Base-by-base conservation (phyloP, 2,797 vertebrate genomes). In the Rhabdomys pumilio region DNA sequence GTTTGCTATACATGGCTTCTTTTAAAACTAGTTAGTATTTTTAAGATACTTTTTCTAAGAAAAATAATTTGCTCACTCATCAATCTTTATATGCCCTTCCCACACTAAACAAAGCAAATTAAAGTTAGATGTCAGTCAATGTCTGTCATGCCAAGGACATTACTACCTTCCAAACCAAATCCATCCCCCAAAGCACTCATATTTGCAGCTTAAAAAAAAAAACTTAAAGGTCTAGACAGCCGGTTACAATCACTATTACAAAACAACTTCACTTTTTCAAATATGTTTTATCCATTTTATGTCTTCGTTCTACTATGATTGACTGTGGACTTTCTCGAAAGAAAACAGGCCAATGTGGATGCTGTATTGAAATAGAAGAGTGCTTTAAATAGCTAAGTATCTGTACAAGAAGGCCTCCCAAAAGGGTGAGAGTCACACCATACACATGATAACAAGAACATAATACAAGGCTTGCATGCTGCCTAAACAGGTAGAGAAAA, bases 191-290 rank as follows among this genome's bases (percentile, higher is more conserved):
- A 79, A 93, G 77, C 3, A 93, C 76, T 57, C 65, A 96, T 8
- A 93, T 72, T 61, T 92, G 20, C 4, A 89, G n/a, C 34, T 47
- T 93, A 11, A 50, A 73, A 90, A 73, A 90, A 89, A 97, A 93
- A 92, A 76, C 61, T 89, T 1, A 20, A 50, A 97, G 94, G 34
- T 85, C 47, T 41, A 55, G 29, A 84, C 2, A 94, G 53, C 29
- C 82, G 2, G 67, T 24, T 85, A 72, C 22, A 91, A 96, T 92
- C 67, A 92, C 0, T 34, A 87, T 82, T 88, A 77, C 31, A 79
- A 94, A 96, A 93, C 91, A 93, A 91, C 15, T 9, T 17, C 44
- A 79, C 29, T 41, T 95, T 96, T 86, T 89, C 69, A 89, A 82
- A 77, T 77, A 80, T 77, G 63, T 93, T 95, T 89, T 84, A 59